These are phyloP conservation scores for Antedon mediterranea DNA, from an alignment of 53 echinoderm and acorn worm species.

Conservation along the genomic window DNA sequence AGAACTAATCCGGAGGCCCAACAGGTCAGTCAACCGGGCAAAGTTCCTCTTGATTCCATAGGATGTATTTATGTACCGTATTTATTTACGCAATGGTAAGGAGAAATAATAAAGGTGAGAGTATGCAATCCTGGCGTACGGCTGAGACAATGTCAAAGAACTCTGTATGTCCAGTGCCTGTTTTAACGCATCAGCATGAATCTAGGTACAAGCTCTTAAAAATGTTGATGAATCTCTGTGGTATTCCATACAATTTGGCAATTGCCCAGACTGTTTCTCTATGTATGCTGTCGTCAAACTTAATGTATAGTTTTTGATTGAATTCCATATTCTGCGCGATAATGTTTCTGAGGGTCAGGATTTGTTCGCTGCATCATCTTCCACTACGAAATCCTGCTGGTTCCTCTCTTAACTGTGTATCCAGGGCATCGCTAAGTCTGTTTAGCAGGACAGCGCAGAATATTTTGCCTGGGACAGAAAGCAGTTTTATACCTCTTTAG, in stretches of 20 bases:
- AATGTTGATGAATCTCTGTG: no score
- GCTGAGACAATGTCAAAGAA: slow-evolving; percentile 6
- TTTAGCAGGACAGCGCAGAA: no score
- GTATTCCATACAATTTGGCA: no score
- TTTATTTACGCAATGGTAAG: slow-evolving; percentile 7
- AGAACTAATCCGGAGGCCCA: slow-evolving; percentile 8
- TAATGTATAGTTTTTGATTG: background rate
- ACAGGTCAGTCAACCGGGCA: no score
- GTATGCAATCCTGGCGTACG: slow-evolving; percentile 4
- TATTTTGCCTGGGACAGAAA: no score
- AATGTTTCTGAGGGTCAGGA: background rate
- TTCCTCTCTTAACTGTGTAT: background rate
- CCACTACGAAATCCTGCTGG: background rate
- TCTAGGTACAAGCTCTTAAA: no score
- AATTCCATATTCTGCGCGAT: background rate
- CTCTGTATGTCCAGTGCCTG: background rate
- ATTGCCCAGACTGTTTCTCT: no score
- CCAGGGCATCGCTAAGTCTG: background rate
- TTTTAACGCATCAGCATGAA: no score
- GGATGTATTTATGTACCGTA: background rate
- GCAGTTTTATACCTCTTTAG: no score
- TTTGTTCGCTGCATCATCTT: background rate
- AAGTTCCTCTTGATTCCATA: slow-evolving; percentile 7
- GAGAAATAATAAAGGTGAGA: slow-evolving; percentile 7
- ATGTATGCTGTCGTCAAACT: no score